A percentile compares a stretch with the other conserved stretches of the same genome.
Conservation (phyloP, 2,888 invertebrate species). For the Hyles lineata region DNA sequence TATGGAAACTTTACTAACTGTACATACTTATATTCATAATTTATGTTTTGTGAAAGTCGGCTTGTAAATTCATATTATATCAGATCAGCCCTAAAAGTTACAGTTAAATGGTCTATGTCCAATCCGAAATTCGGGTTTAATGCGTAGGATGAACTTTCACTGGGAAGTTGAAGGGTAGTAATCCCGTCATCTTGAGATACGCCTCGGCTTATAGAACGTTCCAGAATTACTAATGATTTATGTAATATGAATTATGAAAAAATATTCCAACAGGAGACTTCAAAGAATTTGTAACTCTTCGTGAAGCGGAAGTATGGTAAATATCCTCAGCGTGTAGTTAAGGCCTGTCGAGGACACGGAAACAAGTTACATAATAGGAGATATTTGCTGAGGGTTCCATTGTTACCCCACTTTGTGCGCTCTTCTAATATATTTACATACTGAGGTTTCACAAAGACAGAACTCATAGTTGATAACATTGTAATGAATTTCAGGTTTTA, state of each 20-base stretch:
- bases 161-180: constrained; percentile 44
- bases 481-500: neutral
- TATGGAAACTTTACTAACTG: too few relatives aligned
- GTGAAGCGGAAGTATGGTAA: constrained; percentile 47
- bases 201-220: neutral
- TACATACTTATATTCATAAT: too few relatives aligned
- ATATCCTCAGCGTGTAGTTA: constrained; percentile 44
- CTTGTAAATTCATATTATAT: neutral
- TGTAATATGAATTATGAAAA: neutral
- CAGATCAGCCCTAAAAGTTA: neutral
- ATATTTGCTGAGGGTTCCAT: constrained; percentile 62
- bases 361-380: constrained; percentile 58
- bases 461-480: neutral
- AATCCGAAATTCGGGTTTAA: constrained; percentile 48
- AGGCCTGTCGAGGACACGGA: constrained; percentile 46
- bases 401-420: constrained; percentile 59
- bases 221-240: neutral
- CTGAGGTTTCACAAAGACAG: constrained; percentile 53
- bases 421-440: constrained; percentile 55
- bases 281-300: neutral
- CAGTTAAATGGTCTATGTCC: constrained; percentile 44
- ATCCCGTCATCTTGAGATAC: constrained; percentile 40
- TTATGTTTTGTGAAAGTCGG: neutral
- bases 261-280: neutral
- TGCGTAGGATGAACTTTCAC: constrained; percentile 44